Evolutionary conservation across 2,797 vertebrate genomes (phyloP).

Genomic region (Gadopsis bispinosus): DNA sequence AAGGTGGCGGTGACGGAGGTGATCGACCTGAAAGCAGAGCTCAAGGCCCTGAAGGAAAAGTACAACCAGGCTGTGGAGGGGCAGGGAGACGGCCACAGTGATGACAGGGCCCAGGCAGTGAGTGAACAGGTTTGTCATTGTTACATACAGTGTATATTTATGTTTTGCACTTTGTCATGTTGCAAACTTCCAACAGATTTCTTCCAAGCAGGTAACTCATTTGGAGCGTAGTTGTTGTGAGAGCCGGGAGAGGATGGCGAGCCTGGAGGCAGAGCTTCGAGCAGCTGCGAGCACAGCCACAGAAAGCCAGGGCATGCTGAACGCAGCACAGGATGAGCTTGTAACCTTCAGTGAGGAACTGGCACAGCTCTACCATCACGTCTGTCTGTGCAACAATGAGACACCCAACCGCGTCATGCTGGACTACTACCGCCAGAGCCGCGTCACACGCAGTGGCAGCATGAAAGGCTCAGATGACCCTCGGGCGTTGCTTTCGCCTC

Average conservation of each 20-base stretch:
- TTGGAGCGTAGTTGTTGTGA: conserved; percentile 90
- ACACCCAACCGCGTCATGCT: conserved; percentile 98
- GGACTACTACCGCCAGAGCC: conserved; percentile 98
- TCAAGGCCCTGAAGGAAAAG: conserved; percentile 97
- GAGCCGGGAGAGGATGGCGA: conserved; percentile 86
- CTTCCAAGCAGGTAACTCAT: conserved; percentile 84
- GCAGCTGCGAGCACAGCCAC: conserved; percentile 85
- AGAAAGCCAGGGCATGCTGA: conserved; percentile 94
- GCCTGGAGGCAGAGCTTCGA: conserved; percentile 92
- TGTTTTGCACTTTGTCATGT: neutral
- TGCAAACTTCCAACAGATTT: conserved; percentile 12
- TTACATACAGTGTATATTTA: neutral
- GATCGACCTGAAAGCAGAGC: conserved; percentile 97
- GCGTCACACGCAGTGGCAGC: conserved; percentile 92
- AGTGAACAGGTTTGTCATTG: conserved; percentile 87
- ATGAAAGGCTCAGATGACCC: conserved; percentile 95
- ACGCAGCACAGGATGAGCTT: conserved; percentile 95
- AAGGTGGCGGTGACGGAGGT: conserved; percentile 97
- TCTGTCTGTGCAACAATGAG: conserved; percentile 98
- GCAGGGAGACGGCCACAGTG: conserved; percentile 89
- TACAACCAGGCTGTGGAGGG: conserved; percentile 94
- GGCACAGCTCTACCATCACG: conserved; percentile 98
- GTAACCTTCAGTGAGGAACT: conserved; percentile 98
- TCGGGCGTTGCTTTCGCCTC: conserved; percentile 92
- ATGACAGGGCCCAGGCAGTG: conserved; percentile 87